Percentiles rank a stretch among this genome's conserved stretches.
These are phyloP conservation scores for Holotrichia oblita DNA, from an alignment of 1,140 invertebrate species.

Conservation along the genomic window DNA sequence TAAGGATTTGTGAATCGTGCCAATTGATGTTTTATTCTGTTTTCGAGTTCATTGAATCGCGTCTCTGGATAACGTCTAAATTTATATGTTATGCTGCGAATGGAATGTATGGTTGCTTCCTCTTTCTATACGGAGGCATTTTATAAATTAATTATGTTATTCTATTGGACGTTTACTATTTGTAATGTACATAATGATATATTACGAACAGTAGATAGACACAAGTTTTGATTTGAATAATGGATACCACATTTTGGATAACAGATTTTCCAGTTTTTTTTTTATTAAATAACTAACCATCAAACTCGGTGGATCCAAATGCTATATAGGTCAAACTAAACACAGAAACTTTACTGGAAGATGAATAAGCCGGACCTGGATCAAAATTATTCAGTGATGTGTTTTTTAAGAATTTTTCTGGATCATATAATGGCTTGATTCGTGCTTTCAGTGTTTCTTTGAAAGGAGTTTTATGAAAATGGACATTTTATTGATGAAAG, in stretches of 20 bases:
- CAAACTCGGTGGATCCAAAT: too few relatives aligned
- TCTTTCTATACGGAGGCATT: not conserved
- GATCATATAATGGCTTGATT: too few relatives aligned
- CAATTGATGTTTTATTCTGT: slow-evolving; percentile 46
- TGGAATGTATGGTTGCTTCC: slow-evolving; percentile 20
- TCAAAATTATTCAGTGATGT: too few relatives aligned
- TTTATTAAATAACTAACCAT: too few relatives aligned
- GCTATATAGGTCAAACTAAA: too few relatives aligned
- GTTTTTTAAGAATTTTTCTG: too few relatives aligned
- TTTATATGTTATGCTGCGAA: slow-evolving; percentile 31
- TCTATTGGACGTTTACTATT: slow-evolving; percentile 6
- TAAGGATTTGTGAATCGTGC: slow-evolving; percentile 47
- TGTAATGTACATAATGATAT: not conserved
- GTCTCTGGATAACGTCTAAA: slow-evolving; percentile 15
- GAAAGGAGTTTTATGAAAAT: too few relatives aligned
- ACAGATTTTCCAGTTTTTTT: too few relatives aligned
- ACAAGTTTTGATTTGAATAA: not conserved
- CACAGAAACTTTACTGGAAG: too few relatives aligned
- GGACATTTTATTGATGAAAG: too few relatives aligned
- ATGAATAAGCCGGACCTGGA: too few relatives aligned
- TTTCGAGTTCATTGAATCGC: slow-evolving; percentile 46
- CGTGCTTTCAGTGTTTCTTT: too few relatives aligned
- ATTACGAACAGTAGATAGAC: not conserved
- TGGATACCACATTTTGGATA: not conserved
- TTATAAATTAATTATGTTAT: not conserved